Evolutionary conservation across 2,113 vertebrate species (phyloP).

Genomic region (Ammodytes marinus): DNA sequence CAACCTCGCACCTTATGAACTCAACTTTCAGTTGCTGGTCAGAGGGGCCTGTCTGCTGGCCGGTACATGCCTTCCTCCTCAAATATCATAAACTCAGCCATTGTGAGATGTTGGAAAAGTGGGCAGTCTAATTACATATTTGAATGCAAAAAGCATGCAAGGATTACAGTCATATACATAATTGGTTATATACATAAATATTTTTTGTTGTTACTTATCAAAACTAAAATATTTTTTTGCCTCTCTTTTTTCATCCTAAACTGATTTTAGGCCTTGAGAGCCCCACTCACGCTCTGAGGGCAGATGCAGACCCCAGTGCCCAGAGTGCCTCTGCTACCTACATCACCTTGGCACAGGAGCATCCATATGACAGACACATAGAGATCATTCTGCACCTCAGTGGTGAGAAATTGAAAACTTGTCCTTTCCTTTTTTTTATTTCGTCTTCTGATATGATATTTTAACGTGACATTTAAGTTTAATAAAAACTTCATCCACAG

Average conservation of each 20-base stretch:
- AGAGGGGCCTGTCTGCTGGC: constrained; percentile 95
- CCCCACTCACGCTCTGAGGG: constrained; percentile 92
- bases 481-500: constrained; percentile 73
- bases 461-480: background rate
- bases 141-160: background rate
- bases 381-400: constrained; percentile 96
- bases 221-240: background rate
- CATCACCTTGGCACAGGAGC: constrained; percentile 94
- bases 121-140: background rate
- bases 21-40: constrained; percentile 95
- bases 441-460: background rate
- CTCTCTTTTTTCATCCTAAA: background rate
- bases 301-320: constrained; percentile 93
- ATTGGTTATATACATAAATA: background rate
- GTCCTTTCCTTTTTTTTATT: background rate
- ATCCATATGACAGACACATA: constrained; percentile 90
- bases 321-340: constrained; percentile 92
- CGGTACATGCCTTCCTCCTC: constrained; percentile 80
- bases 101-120: constrained; percentile 8
- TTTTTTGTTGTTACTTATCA: too few relatives aligned
- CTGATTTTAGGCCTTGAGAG: constrained; percentile 91
- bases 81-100: constrained; percentile 9
- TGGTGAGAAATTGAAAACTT: constrained; percentile 83
- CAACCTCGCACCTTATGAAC: constrained; percentile 92
- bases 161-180: background rate